These are phyloP conservation scores for Drosophila littoralis DNA, from an alignment of 1,140 invertebrate genomes.

Conservation along the genomic window DNA sequence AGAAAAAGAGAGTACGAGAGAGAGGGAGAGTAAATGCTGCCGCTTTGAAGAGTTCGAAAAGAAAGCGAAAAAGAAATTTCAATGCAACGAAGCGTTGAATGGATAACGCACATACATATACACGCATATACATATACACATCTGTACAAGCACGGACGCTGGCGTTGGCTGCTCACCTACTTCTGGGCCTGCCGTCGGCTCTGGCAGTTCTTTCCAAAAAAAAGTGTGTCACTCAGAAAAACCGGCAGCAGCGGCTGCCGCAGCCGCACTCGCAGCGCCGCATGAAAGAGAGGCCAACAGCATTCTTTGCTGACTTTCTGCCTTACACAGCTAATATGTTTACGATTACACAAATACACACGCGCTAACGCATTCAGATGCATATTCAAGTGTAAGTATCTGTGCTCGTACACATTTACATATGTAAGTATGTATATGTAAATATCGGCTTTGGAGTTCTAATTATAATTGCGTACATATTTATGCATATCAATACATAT, in stretches of 20 bases:
- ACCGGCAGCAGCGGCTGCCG: conserved; percentile 35
- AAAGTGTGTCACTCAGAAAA: conserved; percentile 72
- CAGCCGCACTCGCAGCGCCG: conserved; percentile 6
- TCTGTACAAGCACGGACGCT: neutral
- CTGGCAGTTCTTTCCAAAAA: conserved; percentile 5
- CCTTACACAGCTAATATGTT: conserved; percentile 24
- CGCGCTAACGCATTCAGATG: neutral
- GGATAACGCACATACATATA: conserved; percentile 51
- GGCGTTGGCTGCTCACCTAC: conserved; percentile 59
- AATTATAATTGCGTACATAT: conserved; percentile 18
- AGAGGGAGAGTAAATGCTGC: conserved; percentile 42
- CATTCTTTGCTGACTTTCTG: conserved; percentile 70
- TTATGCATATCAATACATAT: neutral
- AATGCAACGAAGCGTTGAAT: conserved; percentile 78
- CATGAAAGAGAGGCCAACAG: conserved; percentile 56
- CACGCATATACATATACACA: conserved; percentile 30
- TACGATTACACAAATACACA: conserved; percentile 3
- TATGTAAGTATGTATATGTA: conserved; percentile 8
- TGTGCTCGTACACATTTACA: neutral
- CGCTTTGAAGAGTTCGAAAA: conserved; percentile 67
- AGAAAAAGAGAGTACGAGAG: neutral
- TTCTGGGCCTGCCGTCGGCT: conserved; percentile 48
- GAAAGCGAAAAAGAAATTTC: conserved; percentile 82
- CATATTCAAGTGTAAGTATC: neutral
- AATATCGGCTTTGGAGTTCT: conserved; percentile 24